These are phyloP conservation scores for Erinaceus europaeus DNA, from an alignment of 2,113 vertebrate genomes.

Conservation along the genomic window DNA sequence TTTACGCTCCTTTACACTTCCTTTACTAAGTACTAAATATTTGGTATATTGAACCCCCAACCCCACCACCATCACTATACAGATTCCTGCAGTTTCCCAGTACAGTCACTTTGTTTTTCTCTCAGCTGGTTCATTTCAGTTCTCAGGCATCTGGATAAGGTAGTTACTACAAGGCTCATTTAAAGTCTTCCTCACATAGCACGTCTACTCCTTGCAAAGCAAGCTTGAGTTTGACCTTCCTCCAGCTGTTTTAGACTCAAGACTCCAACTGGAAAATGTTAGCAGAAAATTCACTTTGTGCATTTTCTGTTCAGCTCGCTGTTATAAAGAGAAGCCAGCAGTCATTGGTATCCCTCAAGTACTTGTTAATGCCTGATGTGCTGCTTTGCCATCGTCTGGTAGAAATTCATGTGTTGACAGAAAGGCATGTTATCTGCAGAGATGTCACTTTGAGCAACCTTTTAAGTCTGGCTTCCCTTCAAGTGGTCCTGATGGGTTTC, in stretches of 20 bases:
- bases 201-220: background rate
- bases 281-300: background rate
- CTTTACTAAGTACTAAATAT: background rate
- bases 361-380: background rate
- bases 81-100: background rate
- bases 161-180: background rate
- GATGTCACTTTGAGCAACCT: background rate
- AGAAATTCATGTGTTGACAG: fast-evolving
- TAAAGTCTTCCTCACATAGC: background rate
- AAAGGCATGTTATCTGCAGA: background rate
- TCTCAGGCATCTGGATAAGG: background rate
- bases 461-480: background rate
- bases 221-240: background rate
- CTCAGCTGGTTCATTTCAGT: background rate
- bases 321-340: background rate
- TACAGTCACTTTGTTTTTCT: background rate
- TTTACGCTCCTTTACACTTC: no score
- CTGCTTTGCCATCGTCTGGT: background rate
- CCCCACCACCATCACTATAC: no score
- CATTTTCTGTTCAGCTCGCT: background rate
- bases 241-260: background rate
- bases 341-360: background rate
- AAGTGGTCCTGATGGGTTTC: background rate
- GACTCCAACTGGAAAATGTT: background rate
- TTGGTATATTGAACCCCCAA: background rate